Conservation (phyloP, 2,888 invertebrate genomes). For the Druceiella hillmani region DNA sequence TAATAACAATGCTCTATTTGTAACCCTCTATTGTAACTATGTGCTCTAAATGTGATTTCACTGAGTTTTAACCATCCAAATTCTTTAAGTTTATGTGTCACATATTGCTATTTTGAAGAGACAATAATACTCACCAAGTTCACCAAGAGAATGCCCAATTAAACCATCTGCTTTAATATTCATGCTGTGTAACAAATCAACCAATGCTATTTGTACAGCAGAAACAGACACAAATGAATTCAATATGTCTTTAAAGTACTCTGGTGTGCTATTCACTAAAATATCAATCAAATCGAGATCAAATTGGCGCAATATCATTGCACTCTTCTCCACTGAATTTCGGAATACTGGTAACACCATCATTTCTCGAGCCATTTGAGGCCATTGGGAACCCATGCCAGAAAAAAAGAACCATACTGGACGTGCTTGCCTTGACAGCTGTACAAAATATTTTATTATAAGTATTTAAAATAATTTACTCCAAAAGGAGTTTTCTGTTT, state of each 20-base stretch:
- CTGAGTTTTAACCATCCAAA: too few relatives aligned
- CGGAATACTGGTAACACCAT: slow-evolving; percentile 71
- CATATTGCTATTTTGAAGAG: too few relatives aligned
- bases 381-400: slow-evolving; percentile 92
- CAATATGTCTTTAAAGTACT: slow-evolving; percentile 68
- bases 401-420: slow-evolving; percentile 86
- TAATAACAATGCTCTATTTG: too few relatives aligned
- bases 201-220: slow-evolving; percentile 81
- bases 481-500: too few relatives aligned
- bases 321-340: slow-evolving; percentile 62
- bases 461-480: too few relatives aligned
- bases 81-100: too few relatives aligned
- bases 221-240: slow-evolving; percentile 83
- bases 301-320: slow-evolving; percentile 62
- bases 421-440: too few relatives aligned
- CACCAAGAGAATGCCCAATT: slow-evolving; percentile 83
- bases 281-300: slow-evolving; percentile 71
- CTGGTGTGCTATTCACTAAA: slow-evolving; percentile 61
- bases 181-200: slow-evolving; percentile 63
- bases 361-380: slow-evolving; percentile 78
- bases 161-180: slow-evolving; percentile 81
- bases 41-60: too few relatives aligned
- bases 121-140: slow-evolving; percentile 50
- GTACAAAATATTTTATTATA: too few relatives aligned
- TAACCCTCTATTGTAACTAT: too few relatives aligned